phyloP scores from a whole-genome alignment of 2,888 invertebrate genomes.

The Pterostichus madidus region DNA sequence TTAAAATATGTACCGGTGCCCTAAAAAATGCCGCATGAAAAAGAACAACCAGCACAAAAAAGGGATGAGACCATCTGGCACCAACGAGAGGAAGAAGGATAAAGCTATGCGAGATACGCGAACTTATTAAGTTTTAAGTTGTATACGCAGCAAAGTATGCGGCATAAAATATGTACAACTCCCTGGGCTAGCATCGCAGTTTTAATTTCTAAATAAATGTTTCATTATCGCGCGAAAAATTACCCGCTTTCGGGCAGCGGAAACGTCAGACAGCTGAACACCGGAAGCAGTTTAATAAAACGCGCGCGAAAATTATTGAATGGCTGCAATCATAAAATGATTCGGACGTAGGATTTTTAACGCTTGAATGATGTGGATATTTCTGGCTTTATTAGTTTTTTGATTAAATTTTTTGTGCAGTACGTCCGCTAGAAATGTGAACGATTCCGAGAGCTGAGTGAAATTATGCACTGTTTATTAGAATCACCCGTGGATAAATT shows the following conservation, averaged over 20 bases:
- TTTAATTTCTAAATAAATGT: conserved; percentile 62
- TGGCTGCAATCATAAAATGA: conserved; percentile 59
- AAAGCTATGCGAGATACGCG: conserved; percentile 16
- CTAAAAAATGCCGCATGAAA: conserved; percentile 34
- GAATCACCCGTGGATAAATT: conserved; percentile 21
- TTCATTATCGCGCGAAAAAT: conserved; percentile 42
- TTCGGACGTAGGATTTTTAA: conserved; percentile 57
- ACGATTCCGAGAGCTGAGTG: conserved; percentile 20
- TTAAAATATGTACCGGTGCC: conserved; percentile 56
- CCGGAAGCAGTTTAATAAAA: conserved; percentile 60
- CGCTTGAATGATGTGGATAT: conserved; percentile 60
- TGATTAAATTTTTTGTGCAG: conserved; percentile 60
- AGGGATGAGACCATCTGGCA: conserved; percentile 13
- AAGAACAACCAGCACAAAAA: conserved; percentile 30
- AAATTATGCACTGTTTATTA: conserved; percentile 48
- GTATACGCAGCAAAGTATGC: conserved; percentile 30
- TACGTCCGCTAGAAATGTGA: conserved; percentile 42
- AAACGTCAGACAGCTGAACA: conserved; percentile 12
- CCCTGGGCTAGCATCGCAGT: conserved; percentile 17
- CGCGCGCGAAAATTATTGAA: conserved; percentile 58
- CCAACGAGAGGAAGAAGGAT: conserved; percentile 26
- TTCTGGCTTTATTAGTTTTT: conserved; percentile 59
- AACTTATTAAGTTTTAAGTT: conserved; percentile 58
- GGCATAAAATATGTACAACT: conserved; percentile 43
- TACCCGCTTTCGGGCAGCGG: neutral